Base-by-base conservation (phyloP, 2,113 vertebrate species). In the Microcebus ravelobensis region DNA sequence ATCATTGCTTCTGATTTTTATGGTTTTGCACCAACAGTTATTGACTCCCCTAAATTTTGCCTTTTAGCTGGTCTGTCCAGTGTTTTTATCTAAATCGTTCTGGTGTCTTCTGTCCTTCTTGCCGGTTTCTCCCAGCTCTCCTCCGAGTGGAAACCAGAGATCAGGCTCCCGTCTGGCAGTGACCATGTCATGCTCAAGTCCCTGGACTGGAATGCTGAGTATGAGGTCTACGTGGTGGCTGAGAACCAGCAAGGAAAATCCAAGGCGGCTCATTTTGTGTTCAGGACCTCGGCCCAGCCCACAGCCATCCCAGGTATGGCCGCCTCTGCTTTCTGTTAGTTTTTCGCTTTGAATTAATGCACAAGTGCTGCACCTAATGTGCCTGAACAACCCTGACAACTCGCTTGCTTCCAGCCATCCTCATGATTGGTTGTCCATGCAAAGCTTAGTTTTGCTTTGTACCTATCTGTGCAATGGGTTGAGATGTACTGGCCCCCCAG, bases 191-290 rank as follows among this genome's bases (percentile, higher is more conserved):
- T 99, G 96, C 99, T 99, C 52, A 99, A 98, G 0, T 98, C 98
- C 1, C 98, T 99, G 96, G 99, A 99, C 15, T 99, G 99, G 99
- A 99, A 99, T 59, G 99, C 99, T 0, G 99, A 99, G 88, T 99
- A 99, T 10, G 99, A 99, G 39, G 99, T 99, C n/a, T 98, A 97
- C 0, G 99, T 99, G 98, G 98, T 99, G 81, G 99, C 99, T 0
- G 99, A 99, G 97, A 99, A 99, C 98, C 98, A 99, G 98, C 99
- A 99, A 97, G 99, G 99, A 92, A 99, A 99, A 61, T 99, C 99
- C 21, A 99, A 99, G 31, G 99, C 99, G 0, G 99, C 99, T 3
- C 98, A 96, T 52, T 98, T 99, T 70, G 98, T 99, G 82, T 99
- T 99, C 98, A 98, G 98, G 96, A 99, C 99, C 2, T 98, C 99